Evolutionary conservation across 2,888 invertebrate genomes (phyloP).

Genomic region (Drosophila basisetae): DNA sequence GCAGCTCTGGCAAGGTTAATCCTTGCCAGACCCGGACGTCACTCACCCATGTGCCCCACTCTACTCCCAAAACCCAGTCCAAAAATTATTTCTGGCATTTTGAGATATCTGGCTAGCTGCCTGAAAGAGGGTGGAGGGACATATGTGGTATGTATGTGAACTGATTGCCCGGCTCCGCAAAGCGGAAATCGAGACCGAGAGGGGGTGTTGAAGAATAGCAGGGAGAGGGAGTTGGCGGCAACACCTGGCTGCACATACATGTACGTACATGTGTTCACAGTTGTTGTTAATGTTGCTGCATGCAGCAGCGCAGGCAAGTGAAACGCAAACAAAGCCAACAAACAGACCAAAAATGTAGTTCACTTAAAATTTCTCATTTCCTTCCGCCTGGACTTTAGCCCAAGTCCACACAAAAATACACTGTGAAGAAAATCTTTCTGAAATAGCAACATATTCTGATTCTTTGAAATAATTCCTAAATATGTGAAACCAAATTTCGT

Average conservation of each 20-base stretch:
- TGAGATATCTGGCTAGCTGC: slow-evolving; percentile 41
- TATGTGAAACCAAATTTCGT: background rate
- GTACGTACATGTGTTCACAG: slow-evolving; percentile 31
- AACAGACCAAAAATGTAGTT: slow-evolving; percentile 76
- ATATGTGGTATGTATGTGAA: slow-evolving; percentile 53
- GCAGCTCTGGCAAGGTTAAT: slow-evolving; percentile 56
- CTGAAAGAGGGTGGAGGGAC: background rate
- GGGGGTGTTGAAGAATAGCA: background rate
- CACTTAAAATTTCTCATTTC: slow-evolving; percentile 81
- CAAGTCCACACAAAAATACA: slow-evolving; percentile 10
- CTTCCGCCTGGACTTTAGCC: slow-evolving; percentile 57
- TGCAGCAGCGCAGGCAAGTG: slow-evolving; percentile 38
- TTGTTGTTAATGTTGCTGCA: slow-evolving; percentile 52
- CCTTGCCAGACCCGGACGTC: slow-evolving; percentile 29
- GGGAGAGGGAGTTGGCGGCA: background rate
- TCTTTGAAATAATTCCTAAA: background rate
- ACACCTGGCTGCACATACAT: slow-evolving; percentile 25
- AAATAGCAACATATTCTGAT: background rate
- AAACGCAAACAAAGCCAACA: slow-evolving; percentile 61
- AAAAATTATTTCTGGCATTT: slow-evolving; percentile 32
- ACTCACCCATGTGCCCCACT: slow-evolving; percentile 4
- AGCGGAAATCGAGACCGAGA: slow-evolving; percentile 38
- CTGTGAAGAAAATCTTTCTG: background rate
- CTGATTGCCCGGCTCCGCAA: slow-evolving; percentile 37
- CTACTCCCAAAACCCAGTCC: background rate